Base-by-base conservation (phyloP, 2,797 vertebrate species). In the Gadopsis bispinosus region DNA sequence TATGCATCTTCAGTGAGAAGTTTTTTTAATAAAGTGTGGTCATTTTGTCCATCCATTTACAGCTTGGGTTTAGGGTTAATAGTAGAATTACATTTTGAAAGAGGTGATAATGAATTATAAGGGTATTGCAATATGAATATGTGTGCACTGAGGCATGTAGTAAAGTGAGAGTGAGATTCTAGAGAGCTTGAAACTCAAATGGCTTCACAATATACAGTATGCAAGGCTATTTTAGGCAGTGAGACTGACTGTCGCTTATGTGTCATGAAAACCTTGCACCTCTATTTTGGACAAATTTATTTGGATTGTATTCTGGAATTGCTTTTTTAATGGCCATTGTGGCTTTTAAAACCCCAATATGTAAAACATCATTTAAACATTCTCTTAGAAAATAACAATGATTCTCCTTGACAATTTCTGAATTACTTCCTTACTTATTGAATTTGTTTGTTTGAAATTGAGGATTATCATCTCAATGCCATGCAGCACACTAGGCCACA, bases 181-280 rank as follows among this genome's bases (percentile, higher is more conserved):
- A 81, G 83, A 60, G 69, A 53, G 86, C 37, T 51, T 68, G 37
- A 79, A 83, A 77, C 65, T 66, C 33, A 1, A 29, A 76, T 83
- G 80, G 61, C 62, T 13, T 86, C 71, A 88, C 61, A 77, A 85
- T 80, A 78, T 79, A 69, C 61, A 73, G 73, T 56, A 56, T 58
- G 65, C 73, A 55, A 12, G 39, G 74, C 83, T 91, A 89, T 92
- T 90, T 91, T 73, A 39, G 69, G 75, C 73, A 26, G 70, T 3
- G 64, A 71, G 80, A 69, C 80, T 39, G 55, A 51, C 74, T 83
- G 79, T 71, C 37, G 10, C 79, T 77, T n/a, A n/a, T 61, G 77
- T 77, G 81, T 71, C 60, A 70, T 39, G 35, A 81, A 83, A 88
- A 83, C 67, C 58, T n/a, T 37, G n/a, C 64, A 20, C 17, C 59